Evolutionary conservation across 2,113 vertebrate species (phyloP), one percentile per base, ranked within the genome.

Genomic region (Lota lota): DNA sequence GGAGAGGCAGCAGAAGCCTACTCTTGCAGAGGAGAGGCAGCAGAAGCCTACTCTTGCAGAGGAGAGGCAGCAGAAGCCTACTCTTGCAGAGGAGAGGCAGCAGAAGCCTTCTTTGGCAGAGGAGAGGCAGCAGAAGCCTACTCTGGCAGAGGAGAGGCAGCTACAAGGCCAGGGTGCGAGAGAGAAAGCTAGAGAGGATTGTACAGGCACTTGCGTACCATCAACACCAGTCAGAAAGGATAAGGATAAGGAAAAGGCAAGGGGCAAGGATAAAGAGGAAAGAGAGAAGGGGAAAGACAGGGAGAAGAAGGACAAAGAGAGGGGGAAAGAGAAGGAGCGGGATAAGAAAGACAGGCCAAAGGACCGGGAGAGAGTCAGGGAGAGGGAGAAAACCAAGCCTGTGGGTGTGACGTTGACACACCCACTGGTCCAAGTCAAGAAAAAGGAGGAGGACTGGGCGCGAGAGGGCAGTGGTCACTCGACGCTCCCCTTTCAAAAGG

Each of bases 191-290:
- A 85, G 79, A 85, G 86, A 89, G 15, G 57, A 68, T 57, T 19
- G 63, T 28, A 47, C 64, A 1, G 78, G 65, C 74, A 22, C 64
- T 69, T 76, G 51, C 47, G 83, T 57, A 51, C 63, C 81, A 2
- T 60, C 40, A 47, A 47, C 67, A 5, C 85, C 71, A 17, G 67
- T 86, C 58, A 88, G 83, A 71, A 89, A 85, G 63, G 88, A 88
- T 1, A 89, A 85, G 63, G 88, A 88, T 1, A 86, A 80, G n/a
- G 85, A 75, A 64, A 86, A 82, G 67, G 83, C 83, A 15, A 85
- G 83, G n/a, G 81, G 80, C 2, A 81, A 69, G 47, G 77, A 56
- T 63, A 84, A 84, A 57, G 85, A 54, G 19, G 63, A 70, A 2
- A 70, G 64, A 22, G 61, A 87, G 18, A 81, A 79, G 72, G 82